A percentile compares a stretch with the other conserved stretches of the same genome.
These are phyloP conservation scores for Dermochelys coriacea DNA, from an alignment of 2,797 vertebrate species.

Conservation along the genomic window DNA sequence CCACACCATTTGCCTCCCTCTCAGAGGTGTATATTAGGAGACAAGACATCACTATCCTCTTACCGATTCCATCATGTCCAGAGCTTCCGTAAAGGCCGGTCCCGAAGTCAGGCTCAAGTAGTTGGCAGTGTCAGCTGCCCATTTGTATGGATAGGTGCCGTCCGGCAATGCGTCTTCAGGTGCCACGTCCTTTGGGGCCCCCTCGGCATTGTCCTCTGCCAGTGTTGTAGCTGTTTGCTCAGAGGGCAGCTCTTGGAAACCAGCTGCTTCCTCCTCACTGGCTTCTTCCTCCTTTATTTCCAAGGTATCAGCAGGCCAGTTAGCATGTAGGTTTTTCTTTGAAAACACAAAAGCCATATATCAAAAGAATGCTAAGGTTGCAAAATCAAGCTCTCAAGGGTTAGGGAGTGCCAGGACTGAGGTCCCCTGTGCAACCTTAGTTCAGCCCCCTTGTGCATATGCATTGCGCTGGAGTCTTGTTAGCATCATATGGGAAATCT, in stretches of 20 bases:
- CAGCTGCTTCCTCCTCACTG: conserved; percentile 68
- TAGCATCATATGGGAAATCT: background rate
- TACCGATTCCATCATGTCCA: conserved; percentile 96
- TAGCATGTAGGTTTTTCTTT: conserved; percentile 19
- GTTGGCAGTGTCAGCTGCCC: conserved; percentile 92
- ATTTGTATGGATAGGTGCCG: conserved; percentile 81
- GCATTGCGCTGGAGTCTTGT: background rate
- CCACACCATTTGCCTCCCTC: background rate
- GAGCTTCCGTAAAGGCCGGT: conserved; percentile 89
- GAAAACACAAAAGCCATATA: background rate
- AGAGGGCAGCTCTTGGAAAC: conserved; percentile 24
- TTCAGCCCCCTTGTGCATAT: background rate
- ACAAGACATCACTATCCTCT: conserved; percentile 23
- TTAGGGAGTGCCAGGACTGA: background rate
- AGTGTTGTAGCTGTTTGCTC: conserved; percentile 44
- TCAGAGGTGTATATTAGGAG: background rate
- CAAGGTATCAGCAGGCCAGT: conserved; percentile 34
- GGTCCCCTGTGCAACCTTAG: background rate
- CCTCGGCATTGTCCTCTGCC: conserved; percentile 60
- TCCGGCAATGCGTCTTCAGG: conserved; percentile 73
- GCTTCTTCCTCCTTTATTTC: conserved; percentile 75
- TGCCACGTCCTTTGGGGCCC: conserved; percentile 34
- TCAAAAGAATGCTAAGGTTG: conserved; percentile 23
- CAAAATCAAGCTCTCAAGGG: background rate
- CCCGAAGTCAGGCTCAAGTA: conserved; percentile 87